Base-by-base conservation (phyloP, 35 echinoderm and acorn worm genomes). In the Holothuria glaberrima region DNA sequence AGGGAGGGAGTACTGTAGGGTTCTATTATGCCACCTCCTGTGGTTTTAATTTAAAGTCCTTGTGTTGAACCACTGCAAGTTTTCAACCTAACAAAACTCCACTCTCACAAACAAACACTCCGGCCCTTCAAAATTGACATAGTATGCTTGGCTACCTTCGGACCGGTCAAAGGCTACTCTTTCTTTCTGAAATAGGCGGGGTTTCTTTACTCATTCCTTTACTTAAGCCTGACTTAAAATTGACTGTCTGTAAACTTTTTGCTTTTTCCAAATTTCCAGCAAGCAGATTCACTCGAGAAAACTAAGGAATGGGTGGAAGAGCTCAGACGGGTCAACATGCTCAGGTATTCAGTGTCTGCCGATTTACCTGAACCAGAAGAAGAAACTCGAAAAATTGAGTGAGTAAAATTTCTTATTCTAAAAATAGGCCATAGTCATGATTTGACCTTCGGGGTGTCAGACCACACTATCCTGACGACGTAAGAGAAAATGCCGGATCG, bases 351-450 rank as follows among this genome's bases (percentile, higher is more conserved):
- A 12, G 32, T 27, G 21, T 18, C 60, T 20, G 82, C 30, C 2
- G 57, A 86, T 19, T 26, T 86, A 34, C 60, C 60, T 32, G 82
- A 86, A 66, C 10, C 61, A 2, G 31, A 60, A 36, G 82, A 60
- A 35, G 82, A 86, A 66, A 86, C 82, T 6, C 26, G 18, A 27
- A 66, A 36, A 66, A 86, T 86, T 62, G 82, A 86, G 82, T 86
- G 60, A 86, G 50, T 46, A 10, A 46, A 5, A 46, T 46, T 46
- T 46, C 10, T 46, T 10, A 5, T 46, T 46, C 4, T 5, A 46
- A 46, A 5, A 46, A 46, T 46, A 10, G 44, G 4, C 44, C 44
- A 5, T 4, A 46, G n/a, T n/a, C n/a, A n/a, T n/a, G n/a, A n/a
- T n/a, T n/a, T n/a, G n/a, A n/a, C n/a, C n/a, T n/a, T n/a, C n/a